Conservation (phyloP, 2,888 invertebrate genomes). For the Fragum sueziense region DNA sequence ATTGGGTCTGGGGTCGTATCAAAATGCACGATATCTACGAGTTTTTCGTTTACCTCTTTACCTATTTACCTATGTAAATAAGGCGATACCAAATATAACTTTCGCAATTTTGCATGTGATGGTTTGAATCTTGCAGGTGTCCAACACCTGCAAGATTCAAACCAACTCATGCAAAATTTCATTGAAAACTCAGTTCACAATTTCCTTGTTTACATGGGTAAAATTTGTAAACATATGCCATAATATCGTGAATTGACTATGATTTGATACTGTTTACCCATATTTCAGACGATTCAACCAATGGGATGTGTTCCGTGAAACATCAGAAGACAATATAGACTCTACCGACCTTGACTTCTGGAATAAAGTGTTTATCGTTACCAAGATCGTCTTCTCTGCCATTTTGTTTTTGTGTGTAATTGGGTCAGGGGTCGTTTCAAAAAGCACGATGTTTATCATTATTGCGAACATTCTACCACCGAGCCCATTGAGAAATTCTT, state of each 20-base stretch:
- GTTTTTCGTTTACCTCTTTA: background rate
- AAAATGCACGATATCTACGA: constrained; percentile 64
- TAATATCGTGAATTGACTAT: too few relatives aligned
- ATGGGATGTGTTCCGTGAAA: constrained; percentile 66
- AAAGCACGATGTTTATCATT: constrained; percentile 64
- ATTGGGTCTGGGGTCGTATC: constrained; percentile 62
- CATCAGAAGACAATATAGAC: constrained; percentile 55
- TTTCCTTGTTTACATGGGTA: too few relatives aligned
- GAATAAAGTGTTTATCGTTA: constrained; percentile 64
- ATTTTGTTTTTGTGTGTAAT: constrained; percentile 63
- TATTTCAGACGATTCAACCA: too few relatives aligned
- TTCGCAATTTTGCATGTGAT: too few relatives aligned
- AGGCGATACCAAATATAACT: too few relatives aligned
- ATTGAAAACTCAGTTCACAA: too few relatives aligned
- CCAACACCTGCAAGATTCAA: too few relatives aligned
- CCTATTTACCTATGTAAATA: too few relatives aligned
- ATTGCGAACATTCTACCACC: constrained; percentile 60
- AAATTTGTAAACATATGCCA: too few relatives aligned
- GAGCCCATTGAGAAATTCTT: constrained; percentile 31
- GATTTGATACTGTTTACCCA: background rate
- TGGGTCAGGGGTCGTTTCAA: constrained; percentile 61
- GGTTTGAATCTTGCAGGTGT: too few relatives aligned
- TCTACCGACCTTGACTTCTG: constrained; percentile 62
- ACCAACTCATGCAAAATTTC: too few relatives aligned
- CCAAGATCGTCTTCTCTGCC: constrained; percentile 60